Base-by-base conservation (phyloP, 92 coral and sea anemone genomes). In the Porites lobata region DNA sequence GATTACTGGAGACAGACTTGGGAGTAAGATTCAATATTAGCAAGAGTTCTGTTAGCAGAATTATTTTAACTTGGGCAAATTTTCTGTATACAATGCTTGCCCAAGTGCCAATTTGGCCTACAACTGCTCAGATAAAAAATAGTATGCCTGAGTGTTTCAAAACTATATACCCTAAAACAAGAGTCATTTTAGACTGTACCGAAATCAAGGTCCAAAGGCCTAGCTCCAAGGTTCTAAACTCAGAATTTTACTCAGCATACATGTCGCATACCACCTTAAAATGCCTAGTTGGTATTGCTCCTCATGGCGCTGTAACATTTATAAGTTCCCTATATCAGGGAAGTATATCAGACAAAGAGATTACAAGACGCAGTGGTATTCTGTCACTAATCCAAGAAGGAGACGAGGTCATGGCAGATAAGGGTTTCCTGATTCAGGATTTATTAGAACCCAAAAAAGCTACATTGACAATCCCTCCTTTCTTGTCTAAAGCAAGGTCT, bases 351-450 rank as follows among this genome's bases (percentile, higher is more conserved):
- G 94, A 86, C 82, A 87, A 79, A 12, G 91, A 81, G 53, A 86
- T 86, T 7, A 76, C 83, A 21, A 80, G 82, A 14, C 77, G 69
- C 12, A 50, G 85, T 66, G 91, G 94, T 8, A 58, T 86, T 13
- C 69, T 91, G 62, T 74, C 68, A 61, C 65, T 86, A 3, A 38
- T 80, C 12, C 79, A 90, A 43, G 85, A 69, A 70, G 89, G 85
- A 50, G 89, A 90, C 68, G 76, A 47, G 65, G 86, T 90, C 1
- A 90, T 90, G 93, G 89, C 80, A 54, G 92, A 89, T 26, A 89
- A 79, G 62, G 92, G 92, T 14, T 89, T 84, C 65, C 51, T 72
- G 6, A 90, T 90, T 53, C 53, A 81, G 65, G 87, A 85, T 8
- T 29, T 67, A 10, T 62, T 89, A 26, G 71, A 43, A 12, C 32